phyloP scores from a whole-genome alignment of 1,140 invertebrate species.

The Phthorimaea operculella region DNA sequence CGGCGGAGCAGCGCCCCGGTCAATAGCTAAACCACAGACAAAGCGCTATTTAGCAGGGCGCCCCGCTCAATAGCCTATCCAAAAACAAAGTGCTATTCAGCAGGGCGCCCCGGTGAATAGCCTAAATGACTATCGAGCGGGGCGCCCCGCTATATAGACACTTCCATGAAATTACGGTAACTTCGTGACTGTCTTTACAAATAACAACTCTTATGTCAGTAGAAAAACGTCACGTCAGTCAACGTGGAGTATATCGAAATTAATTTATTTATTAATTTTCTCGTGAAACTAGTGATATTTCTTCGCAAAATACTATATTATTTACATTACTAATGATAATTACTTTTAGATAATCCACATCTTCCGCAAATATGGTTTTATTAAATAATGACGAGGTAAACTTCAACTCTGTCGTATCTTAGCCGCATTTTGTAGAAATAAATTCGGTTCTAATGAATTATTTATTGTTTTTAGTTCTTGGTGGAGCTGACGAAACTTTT shows the following conservation, averaged over 20 bases:
- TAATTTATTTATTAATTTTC: neutral
- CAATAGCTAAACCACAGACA: too few relatives aligned
- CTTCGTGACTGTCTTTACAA: too few relatives aligned
- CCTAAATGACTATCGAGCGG: too few relatives aligned
- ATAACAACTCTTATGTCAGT: neutral
- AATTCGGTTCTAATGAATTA: constrained; percentile 6
- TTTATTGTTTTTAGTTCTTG: constrained; percentile 71
- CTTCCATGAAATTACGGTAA: too few relatives aligned
- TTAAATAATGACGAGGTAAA: constrained; percentile 75
- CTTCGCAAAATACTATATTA: neutral
- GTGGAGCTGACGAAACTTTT: constrained; percentile 74
- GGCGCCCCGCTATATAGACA: too few relatives aligned
- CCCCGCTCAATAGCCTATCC: too few relatives aligned
- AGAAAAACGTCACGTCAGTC: constrained; percentile 7
- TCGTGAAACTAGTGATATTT: neutral
- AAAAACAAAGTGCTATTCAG: too few relatives aligned
- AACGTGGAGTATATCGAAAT: constrained; percentile 1
- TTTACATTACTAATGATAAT: neutral
- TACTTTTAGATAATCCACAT: constrained; percentile 1
- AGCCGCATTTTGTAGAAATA: neutral
- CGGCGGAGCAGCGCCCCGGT: too few relatives aligned
- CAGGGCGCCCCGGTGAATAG: too few relatives aligned
- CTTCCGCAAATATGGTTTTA: constrained; percentile 70
- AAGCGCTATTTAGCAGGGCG: too few relatives aligned
- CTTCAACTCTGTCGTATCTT: constrained; percentile 8